Evolutionary conservation across 2,113 vertebrate species (phyloP).

Genomic region (Salvelinus alpinus): DNA sequence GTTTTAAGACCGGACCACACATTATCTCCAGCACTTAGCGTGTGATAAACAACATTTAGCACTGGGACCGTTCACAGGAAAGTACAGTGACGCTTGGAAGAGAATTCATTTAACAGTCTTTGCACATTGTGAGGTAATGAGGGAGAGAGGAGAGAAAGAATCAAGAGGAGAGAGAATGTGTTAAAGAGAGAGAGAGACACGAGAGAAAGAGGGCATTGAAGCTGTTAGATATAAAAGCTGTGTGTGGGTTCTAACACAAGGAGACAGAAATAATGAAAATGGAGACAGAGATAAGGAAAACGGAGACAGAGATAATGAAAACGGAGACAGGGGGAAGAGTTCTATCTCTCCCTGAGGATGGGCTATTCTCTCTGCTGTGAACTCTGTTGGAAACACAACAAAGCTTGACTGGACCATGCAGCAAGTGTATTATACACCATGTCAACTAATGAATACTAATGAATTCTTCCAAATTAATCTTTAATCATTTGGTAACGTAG

Average conservation of each 20-base stretch:
- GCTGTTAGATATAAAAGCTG: slow-evolving; percentile 2
- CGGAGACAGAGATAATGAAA: too few relatives aligned
- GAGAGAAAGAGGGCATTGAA: not conserved
- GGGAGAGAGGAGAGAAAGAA: not conserved
- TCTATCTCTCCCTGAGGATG: too few relatives aligned
- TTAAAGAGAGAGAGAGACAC: too few relatives aligned
- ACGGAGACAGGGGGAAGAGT: too few relatives aligned
- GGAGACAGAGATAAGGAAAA: not conserved
- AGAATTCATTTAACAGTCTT: slow-evolving; percentile 28
- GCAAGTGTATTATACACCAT: too few relatives aligned
- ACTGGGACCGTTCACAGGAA: not conserved
- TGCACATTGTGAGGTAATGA: slow-evolving; percentile 21
- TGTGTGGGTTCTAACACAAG: not conserved
- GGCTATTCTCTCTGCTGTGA: not conserved
- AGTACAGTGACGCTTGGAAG: slow-evolving; percentile 12
- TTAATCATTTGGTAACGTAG: too few relatives aligned
- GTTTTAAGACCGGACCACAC: slow-evolving; percentile 12
- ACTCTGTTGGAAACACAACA: too few relatives aligned
- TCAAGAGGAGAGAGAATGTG: not conserved
- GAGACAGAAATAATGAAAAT: not conserved
- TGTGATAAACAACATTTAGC: slow-evolving; percentile 19
- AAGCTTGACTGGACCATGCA: too few relatives aligned
- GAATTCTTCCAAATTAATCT: too few relatives aligned
- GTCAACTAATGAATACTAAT: too few relatives aligned
- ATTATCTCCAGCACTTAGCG: slow-evolving; percentile 12